Evolutionary conservation across 1,140 invertebrate species (phyloP).

Genomic region (Tribolium castaneum): DNA sequence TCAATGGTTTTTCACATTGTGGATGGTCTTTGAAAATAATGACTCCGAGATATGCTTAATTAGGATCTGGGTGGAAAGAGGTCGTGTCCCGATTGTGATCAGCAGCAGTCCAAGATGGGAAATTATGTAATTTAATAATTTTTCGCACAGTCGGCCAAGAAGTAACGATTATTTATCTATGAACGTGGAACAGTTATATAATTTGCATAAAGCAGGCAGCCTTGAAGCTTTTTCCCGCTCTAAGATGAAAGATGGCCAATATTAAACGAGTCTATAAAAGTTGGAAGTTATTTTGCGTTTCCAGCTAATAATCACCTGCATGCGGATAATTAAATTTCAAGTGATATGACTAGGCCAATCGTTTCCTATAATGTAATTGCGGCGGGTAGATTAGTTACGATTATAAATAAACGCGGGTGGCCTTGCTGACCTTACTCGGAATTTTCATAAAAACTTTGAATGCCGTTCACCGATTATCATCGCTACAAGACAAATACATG

Average conservation of each 20-base stretch:
- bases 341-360: background rate
- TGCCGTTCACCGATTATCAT: slow-evolving; percentile 44
- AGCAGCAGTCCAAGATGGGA: background rate
- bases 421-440: slow-evolving; percentile 50
- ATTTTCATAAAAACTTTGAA: slow-evolving; percentile 47
- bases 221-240: slow-evolving; percentile 18
- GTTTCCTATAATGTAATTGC: slow-evolving; percentile 30
- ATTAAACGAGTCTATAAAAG: background rate
- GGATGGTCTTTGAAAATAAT: background rate
- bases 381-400: slow-evolving; percentile 30
- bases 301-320: background rate
- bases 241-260: background rate
- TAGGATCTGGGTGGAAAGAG: background rate
- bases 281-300: background rate
- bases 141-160: slow-evolving; percentile 10
- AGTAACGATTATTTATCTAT: slow-evolving; percentile 31
- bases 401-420: slow-evolving; percentile 51
- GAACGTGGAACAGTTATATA: slow-evolving; percentile 19
- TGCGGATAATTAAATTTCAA: slow-evolving; percentile 15
- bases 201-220: slow-evolving; percentile 29
- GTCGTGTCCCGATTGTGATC: slow-evolving; percentile 9
- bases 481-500: slow-evolving; percentile 41
- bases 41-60: background rate
- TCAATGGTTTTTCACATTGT: background rate
- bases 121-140: slow-evolving; percentile 34